These are phyloP conservation scores for Nanorana parkeri DNA, from an alignment of 2,113 vertebrate genomes.

Conservation along the genomic window DNA sequence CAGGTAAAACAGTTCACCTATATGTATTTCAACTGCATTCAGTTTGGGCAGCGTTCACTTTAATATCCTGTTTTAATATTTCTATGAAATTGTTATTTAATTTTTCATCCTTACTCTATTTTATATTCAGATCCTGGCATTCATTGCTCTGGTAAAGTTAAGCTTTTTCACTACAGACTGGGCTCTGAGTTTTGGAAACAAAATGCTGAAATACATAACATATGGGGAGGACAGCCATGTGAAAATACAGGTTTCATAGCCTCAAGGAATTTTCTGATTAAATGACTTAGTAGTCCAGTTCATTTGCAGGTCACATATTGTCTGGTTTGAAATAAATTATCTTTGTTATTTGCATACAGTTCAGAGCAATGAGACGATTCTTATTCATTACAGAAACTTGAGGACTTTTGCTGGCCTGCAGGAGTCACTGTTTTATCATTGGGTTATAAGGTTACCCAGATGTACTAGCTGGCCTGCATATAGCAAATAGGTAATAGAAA, in stretches of 20 bases:
- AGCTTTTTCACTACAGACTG: background rate
- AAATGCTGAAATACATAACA: slow-evolving; percentile 20
- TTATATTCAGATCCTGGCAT: slow-evolving; percentile 5
- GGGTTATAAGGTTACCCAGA: background rate
- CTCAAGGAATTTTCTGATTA: slow-evolving; percentile 13
- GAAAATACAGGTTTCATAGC: slow-evolving; percentile 22
- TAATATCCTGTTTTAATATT: background rate
- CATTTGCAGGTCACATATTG: slow-evolving; percentile 16
- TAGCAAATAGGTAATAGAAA: too few species aligned
- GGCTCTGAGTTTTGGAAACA: slow-evolving; percentile 8
- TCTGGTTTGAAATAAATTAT: slow-evolving; percentile 11
- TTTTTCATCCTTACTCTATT: background rate
- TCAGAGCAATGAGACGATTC: too few species aligned
- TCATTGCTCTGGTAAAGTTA: background rate
- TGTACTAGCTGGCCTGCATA: background rate
- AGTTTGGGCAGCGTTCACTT: background rate
- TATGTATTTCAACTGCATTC: too few species aligned
- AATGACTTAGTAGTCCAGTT: slow-evolving; percentile 15
- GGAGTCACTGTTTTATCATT: background rate
- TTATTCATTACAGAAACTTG: too few species aligned
- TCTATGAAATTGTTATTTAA: background rate
- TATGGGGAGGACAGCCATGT: slow-evolving; percentile 12
- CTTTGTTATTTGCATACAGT: background rate
- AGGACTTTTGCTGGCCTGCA: background rate
- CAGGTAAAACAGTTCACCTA: too few species aligned